These are phyloP conservation scores for Patella vulgata DNA, from an alignment of 1,140 invertebrate species.

Conservation along the genomic window DNA sequence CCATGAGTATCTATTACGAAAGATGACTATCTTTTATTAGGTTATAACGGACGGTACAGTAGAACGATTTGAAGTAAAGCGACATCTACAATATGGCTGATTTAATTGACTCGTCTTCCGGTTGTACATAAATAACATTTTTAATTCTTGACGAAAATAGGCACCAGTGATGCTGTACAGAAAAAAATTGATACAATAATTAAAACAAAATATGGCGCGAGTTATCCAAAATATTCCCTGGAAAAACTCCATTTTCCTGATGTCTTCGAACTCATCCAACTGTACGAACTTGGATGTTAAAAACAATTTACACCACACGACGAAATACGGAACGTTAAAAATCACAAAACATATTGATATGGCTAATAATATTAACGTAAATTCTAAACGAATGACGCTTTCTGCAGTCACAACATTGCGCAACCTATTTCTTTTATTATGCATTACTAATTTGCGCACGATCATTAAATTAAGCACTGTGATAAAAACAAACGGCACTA, in stretches of 20 bases:
- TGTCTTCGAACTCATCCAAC: constrained; percentile 4
- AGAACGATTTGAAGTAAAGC: too few relatives aligned
- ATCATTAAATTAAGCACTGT: constrained; percentile 43
- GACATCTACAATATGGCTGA: too few relatives aligned
- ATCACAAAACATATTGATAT: constrained; percentile 52
- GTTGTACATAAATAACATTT: constrained; percentile 35
- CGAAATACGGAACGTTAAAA: constrained; percentile 51
- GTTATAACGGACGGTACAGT: too few relatives aligned
- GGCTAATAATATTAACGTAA: constrained; percentile 51
- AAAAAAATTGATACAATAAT: constrained; percentile 58
- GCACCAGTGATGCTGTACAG: constrained; percentile 54
- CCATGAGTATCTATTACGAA: too few relatives aligned
- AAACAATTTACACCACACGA: constrained; percentile 43
- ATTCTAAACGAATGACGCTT: constrained; percentile 42
- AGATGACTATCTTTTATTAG: too few relatives aligned
- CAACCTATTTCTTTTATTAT: constrained; percentile 30
- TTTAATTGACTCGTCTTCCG: too few relatives aligned
- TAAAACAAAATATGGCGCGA: constrained; percentile 52
- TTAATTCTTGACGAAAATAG: constrained; percentile 43
- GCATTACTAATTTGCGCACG: constrained; percentile 32
- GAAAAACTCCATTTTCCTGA: constrained; percentile 28
- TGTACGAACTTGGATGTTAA: constrained; percentile 22
- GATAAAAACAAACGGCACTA: constrained; percentile 44
- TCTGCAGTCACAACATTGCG: constrained; percentile 32
- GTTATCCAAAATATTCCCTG: constrained; percentile 41